A percentile compares a stretch with the other conserved stretches of the same genome.
Evolutionary conservation across 2,888 invertebrate species (phyloP).

Genomic region (Troides helena): DNA sequence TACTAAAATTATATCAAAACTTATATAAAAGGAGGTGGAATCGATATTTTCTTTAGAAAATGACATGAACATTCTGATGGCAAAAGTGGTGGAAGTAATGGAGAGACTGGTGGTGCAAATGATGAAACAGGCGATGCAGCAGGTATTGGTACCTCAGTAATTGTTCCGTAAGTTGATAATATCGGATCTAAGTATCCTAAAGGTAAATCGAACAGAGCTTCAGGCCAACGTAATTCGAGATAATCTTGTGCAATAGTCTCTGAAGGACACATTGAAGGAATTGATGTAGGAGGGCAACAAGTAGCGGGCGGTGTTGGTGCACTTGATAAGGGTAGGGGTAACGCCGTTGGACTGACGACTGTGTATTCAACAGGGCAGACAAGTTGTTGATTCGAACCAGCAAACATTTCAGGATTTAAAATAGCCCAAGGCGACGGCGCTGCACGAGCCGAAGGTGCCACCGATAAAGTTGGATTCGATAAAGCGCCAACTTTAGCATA

Average conservation of each 20-base stretch:
- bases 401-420: slow-evolving; percentile 4
- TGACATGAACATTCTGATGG: slow-evolving; percentile 46
- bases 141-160: slow-evolving; percentile 37
- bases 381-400: slow-evolving; percentile 2
- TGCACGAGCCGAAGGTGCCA: neutral
- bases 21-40: slow-evolving; percentile 60
- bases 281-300: slow-evolving; percentile 4
- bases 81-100: slow-evolving; percentile 41
- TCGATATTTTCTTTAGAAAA: slow-evolving; percentile 58
- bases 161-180: slow-evolving; percentile 31
- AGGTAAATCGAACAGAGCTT: slow-evolving; percentile 23
- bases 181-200: slow-evolving; percentile 38
- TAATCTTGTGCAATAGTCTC: slow-evolving; percentile 16
- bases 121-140: slow-evolving; percentile 54
- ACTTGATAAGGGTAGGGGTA: slow-evolving; percentile 8
- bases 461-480: neutral
- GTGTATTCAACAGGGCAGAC: slow-evolving; percentile 18
- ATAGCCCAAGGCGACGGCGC: neutral
- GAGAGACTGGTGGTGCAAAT: slow-evolving; percentile 40
- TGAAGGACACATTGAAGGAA: slow-evolving; percentile 13
- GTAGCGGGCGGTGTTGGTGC: neutral
- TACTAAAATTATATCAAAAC: neutral
- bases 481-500: slow-evolving; percentile 16
- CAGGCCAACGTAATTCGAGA: slow-evolving; percentile 16
- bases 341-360: neutral